Percentiles rank a stretch among this genome's conserved stretches.
phyloP scores from a whole-genome alignment of 2,113 vertebrate species.

The Sinocyclocheilus anshuiensis region DNA sequence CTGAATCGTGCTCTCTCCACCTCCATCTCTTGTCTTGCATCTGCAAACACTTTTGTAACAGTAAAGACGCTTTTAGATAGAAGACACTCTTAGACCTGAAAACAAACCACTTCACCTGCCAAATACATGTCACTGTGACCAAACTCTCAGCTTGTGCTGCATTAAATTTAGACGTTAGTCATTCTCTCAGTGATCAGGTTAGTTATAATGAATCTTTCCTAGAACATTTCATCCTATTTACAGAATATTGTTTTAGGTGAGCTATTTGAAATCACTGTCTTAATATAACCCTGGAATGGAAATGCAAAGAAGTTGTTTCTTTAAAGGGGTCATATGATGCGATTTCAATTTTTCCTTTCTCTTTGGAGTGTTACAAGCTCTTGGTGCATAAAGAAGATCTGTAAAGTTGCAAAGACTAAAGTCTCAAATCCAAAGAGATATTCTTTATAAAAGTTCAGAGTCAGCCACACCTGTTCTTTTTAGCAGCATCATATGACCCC shows the following conservation, averaged over 20 bases:
- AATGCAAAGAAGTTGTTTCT: background rate
- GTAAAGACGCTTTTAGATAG: background rate
- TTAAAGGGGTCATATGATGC: too few relatives aligned
- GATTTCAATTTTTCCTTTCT: too few relatives aligned
- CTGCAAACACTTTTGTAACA: background rate
- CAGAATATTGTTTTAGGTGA: slow-evolving; percentile 26
- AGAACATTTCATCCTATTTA: slow-evolving; percentile 3
- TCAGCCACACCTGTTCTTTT: too few relatives aligned
- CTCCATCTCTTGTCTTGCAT: background rate
- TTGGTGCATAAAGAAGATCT: too few relatives aligned
- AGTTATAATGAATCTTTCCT: background rate
- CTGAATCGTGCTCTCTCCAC: background rate
- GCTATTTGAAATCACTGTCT: background rate
- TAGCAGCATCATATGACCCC: too few relatives aligned
- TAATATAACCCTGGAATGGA: background rate
- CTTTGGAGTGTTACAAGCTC: too few relatives aligned
- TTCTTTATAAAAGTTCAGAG: too few relatives aligned
- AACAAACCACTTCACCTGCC: background rate
- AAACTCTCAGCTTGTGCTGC: background rate
- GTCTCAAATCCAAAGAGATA: too few relatives aligned
- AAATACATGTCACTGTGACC: background rate
- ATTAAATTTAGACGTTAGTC: background rate
- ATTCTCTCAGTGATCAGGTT: background rate
- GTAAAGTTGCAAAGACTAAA: too few relatives aligned
- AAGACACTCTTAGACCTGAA: slow-evolving; percentile 1